Conservation (phyloP, 2,797 vertebrate genomes). For the Tokudaia muenninki region DNA sequence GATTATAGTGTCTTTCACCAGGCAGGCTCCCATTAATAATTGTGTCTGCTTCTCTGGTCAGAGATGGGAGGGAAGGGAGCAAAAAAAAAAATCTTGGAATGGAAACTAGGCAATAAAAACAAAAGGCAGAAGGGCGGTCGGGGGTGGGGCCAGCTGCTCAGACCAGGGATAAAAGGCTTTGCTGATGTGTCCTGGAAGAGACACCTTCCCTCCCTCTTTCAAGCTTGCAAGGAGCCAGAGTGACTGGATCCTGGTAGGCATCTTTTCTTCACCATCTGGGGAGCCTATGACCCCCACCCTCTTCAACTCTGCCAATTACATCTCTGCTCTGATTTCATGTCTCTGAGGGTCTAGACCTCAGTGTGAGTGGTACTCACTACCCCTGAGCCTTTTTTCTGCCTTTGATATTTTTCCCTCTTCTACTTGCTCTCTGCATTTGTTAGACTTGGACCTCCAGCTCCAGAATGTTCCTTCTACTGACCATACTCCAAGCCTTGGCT, state of each 20-base stretch:
- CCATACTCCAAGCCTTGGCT: conserved; percentile 57
- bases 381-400: not conserved
- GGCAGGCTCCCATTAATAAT: conserved; percentile 47
- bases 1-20: not conserved
- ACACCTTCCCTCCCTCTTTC: not conserved
- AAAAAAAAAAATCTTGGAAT: conserved; percentile 45
- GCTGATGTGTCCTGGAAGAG: not conserved
- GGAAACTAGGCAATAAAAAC: conserved; percentile 61
- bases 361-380: not conserved
- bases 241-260: not conserved
- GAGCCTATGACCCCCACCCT: not conserved
- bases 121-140: conserved; percentile 44
- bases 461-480: conserved; percentile 71
- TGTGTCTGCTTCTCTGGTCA: conserved; percentile 42
- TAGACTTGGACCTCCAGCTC: not conserved
- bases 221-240: not conserved
- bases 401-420: not conserved
- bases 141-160: conserved; percentile 62
- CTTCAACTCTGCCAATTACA: not conserved
- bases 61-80: conserved; percentile 32
- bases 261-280: not conserved
- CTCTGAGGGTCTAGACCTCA: not conserved
- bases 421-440: not conserved
- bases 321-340: not conserved
- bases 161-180: conserved; percentile 74